These are phyloP conservation scores for Zhuqinia jingwanae DNA, from an alignment of 2,888 invertebrate genomes.

Conservation along the genomic window DNA sequence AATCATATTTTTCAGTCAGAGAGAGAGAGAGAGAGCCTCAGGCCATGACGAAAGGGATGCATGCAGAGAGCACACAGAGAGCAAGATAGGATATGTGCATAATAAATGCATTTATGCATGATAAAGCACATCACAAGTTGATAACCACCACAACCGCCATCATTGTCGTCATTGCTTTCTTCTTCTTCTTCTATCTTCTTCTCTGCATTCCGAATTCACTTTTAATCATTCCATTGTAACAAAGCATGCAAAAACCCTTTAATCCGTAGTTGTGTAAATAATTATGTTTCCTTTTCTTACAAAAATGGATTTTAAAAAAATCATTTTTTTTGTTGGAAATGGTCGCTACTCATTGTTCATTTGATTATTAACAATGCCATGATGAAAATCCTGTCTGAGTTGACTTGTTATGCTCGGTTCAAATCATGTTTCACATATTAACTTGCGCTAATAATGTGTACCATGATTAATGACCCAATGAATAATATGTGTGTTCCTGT, in stretches of 20 bases:
- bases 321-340: no score
- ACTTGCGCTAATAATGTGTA: conserved; percentile 30
- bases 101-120: conserved; percentile 65
- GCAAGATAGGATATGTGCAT: conserved; percentile 53
- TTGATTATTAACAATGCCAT: neutral
- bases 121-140: conserved; percentile 60
- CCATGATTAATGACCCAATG: conserved; percentile 64
- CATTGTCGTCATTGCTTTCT: conserved; percentile 13
- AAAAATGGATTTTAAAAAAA: no score
- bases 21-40: conserved; percentile 44
- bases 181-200: neutral
- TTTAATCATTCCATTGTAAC: conserved; percentile 63
- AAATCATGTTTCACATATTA: conserved; percentile 31
- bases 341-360: conserved; percentile 18
- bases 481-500: conserved; percentile 65
- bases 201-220: conserved; percentile 29
- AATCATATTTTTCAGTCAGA: conserved; percentile 43
- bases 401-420: conserved; percentile 33
- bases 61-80: no score
- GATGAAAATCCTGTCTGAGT: conserved; percentile 52
- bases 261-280: conserved; percentile 55
- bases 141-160: neutral
- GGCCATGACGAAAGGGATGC: conserved; percentile 69
- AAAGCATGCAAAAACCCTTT: conserved; percentile 48
- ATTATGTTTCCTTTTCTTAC: conserved; percentile 29